Evolutionary conservation across 2,797 vertebrate genomes (phyloP), one percentile per base, ranked within the genome.

Genomic region (Coracias cyanogaster): DNA sequence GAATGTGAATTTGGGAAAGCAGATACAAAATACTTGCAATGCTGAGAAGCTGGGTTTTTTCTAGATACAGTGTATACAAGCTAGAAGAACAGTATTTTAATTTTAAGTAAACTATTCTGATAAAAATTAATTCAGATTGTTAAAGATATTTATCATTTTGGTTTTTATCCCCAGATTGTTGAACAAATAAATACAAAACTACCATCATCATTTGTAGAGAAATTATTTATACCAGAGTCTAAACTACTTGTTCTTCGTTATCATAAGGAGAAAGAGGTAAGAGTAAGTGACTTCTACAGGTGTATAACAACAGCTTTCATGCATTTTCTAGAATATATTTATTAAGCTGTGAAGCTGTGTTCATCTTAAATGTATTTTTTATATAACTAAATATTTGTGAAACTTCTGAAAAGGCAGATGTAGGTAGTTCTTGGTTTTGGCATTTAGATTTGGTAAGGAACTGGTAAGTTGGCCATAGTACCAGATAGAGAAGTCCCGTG

Each of bases 161-260:
- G 0, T 31, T 82, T 86, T 82, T 94, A 66, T 97, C 80, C 18
- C 72, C 96, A 99, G 99, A 99, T 99, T 95, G 99, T 99, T 91
- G 99, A 99, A 97, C 99, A 99, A 97, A 99, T 99, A 96, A 99
- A 99, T 98, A 99, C 99, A 81, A 99, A 99, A 95, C 96, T 99
- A 14, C 99, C 99, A 22, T 98, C 98, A 0, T 98, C 98, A 8
- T 99, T 99, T 98, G 99, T 99, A 90, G 99, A 99, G 97, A 99
- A 99, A 96, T 94, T 99, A 84, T 98, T 99, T 98, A 98, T 99
- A 74, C 99, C 99, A 1, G 98, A 98, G 81, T 99, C 99, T 46
- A 99, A 99, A 97, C 98, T 99, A 18, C 98, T 99, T 92, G 98
- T 99, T 96, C 98, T 99, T 60, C 99, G 99, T 77, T 99, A 99